These are phyloP conservation scores for Margarornis squamiger DNA, from an alignment of 2,797 vertebrate species.

Conservation along the genomic window DNA sequence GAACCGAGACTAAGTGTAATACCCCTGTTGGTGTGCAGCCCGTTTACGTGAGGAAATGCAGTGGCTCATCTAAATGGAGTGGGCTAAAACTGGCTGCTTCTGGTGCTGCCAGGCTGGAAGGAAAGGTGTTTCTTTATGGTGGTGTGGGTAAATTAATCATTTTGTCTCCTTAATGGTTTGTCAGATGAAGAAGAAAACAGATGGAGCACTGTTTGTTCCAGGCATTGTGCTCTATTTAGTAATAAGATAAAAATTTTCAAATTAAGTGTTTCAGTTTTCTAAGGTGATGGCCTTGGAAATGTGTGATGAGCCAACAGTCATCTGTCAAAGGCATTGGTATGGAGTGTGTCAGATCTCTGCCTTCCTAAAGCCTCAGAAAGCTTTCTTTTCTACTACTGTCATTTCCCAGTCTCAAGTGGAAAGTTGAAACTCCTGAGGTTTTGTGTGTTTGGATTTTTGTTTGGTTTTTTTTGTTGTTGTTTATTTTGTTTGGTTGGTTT, in stretches of 20 bases:
- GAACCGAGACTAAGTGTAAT: not conserved
- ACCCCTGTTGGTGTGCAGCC: not conserved
- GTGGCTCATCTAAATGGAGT: not conserved
- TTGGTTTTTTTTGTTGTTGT: too few species aligned
- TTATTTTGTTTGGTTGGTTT: not conserved
- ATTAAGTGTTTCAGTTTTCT: not conserved
- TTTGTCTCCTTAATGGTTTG: not conserved
- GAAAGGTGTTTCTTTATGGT: not conserved
- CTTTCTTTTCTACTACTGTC: not conserved
- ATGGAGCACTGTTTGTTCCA: slow-evolving; percentile 18
- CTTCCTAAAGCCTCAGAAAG: not conserved
- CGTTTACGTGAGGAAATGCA: not conserved
- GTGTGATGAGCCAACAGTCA: not conserved
- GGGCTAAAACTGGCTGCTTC: not conserved
- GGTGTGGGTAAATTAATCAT: not conserved
- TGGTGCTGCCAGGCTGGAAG: not conserved
- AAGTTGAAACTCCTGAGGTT: not conserved
- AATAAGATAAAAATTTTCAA: not conserved
- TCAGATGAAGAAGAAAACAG: not conserved
- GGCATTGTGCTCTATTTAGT: not conserved
- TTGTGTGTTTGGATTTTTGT: rapidly evolving
- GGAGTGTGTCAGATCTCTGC: not conserved
- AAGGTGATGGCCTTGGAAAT: not conserved
- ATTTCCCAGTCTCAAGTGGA: not conserved
- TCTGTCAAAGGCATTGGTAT: rapidly evolving